phyloP scores from a whole-genome alignment of 2,113 vertebrate genomes.

The Murina feae region DNA sequence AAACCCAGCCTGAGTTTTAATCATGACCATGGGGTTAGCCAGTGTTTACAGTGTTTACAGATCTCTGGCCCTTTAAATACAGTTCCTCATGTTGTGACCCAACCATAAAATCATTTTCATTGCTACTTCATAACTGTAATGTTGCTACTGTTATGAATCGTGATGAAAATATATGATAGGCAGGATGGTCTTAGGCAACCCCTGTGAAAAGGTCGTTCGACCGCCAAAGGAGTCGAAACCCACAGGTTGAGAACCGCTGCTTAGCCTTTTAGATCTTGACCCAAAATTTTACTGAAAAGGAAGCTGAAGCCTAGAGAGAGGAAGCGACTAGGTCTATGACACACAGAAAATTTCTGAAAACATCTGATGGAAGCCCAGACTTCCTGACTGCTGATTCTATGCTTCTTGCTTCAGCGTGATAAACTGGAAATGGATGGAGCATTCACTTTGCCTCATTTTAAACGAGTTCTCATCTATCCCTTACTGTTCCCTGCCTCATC shows the following conservation, averaged over 20 bases:
- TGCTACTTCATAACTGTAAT: no score
- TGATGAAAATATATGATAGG: no score
- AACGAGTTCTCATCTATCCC: not conserved
- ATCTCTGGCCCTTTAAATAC: no score
- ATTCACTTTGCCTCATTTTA: not conserved
- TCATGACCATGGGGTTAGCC: not conserved
- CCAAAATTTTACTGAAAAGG: not conserved
- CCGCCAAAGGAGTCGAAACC: no score
- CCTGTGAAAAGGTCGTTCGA: no score
- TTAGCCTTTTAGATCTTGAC: not conserved
- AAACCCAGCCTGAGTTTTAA: not conserved
- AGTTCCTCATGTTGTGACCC: no score
- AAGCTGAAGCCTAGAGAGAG: not conserved
- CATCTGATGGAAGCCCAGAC: not conserved
- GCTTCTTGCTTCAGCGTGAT: not conserved
- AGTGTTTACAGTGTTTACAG: no score
- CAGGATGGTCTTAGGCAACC: no score
- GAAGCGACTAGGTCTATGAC: not conserved
- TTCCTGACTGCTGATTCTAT: not conserved
- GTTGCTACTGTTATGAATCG: no score
- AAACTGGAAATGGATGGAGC: not conserved
- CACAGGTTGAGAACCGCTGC: no score
- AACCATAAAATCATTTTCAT: no score
- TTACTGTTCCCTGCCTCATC: not conserved
- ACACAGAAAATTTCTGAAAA: not conserved